Base-by-base conservation (phyloP, 2,113 vertebrate species). In the Tenebrosternarchus preto region DNA sequence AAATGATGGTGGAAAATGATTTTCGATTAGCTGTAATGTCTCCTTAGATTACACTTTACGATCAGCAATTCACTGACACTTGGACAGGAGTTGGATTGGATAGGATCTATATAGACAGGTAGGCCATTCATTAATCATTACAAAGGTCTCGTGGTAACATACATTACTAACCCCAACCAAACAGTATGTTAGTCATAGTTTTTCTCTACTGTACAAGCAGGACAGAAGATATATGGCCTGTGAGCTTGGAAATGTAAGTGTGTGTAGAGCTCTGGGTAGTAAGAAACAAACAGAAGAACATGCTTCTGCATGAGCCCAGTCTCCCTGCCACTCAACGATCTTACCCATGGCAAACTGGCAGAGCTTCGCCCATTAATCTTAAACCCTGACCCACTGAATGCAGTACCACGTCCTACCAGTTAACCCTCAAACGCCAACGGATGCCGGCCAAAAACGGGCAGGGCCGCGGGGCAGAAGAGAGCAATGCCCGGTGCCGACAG, bases 321-420 rank as follows among this genome's bases (percentile, higher is more conserved):
- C 43, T 50, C 9, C 1, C 43, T 50, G 43, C 43, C 43, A 77
- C 50, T 33, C 22, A n/a, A 43, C 25, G 64, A n/a, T 12, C 27
- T 66, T 66, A 77, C 66, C 75, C 60, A 8, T 33, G 61, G 50
- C 27, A 59, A 53, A 67, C 15, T 67, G 24, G 53, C 15, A 69
- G 19, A 69, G 61, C 67, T 56, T 69, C 1, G 16, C 50, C 57
- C 27, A 68, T 53, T 56, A 77, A 77, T 57, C 64, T 67, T 67
- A 56, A 67, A 77, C 50, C 46, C 63, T 39, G 64, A 56, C 76
- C 56, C 64, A 36, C 33, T 29, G 55, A 11, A 17, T 33, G 50
- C 7, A 17, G 64, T 17, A 36, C 19, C 50, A 77, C 12, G 7
- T 31, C 8, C 63, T 24, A 67, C 53, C n/a, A 20, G 27, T 20